phyloP scores from a whole-genome alignment of 2,113 vertebrate species.

The Cavia aperea region DNA sequence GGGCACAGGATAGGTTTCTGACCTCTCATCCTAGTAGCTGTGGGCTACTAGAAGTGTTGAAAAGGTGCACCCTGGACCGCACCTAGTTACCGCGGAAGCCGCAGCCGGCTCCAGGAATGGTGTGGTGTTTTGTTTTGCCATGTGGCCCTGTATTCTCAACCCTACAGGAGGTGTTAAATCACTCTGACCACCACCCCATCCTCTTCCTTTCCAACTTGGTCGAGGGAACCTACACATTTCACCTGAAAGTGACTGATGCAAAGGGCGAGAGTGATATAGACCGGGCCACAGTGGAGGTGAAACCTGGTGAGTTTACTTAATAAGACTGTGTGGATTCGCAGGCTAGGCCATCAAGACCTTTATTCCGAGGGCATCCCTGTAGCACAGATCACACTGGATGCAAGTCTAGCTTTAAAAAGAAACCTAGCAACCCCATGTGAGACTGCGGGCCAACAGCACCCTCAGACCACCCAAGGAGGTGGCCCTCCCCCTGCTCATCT shows the following conservation, averaged over 20 bases:
- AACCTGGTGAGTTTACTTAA: conserved; percentile 80
- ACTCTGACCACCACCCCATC: conserved; percentile 91
- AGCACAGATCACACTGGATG: neutral
- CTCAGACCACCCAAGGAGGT: neutral
- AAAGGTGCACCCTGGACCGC: neutral
- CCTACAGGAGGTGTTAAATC: conserved; percentile 91
- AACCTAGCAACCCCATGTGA: neutral
- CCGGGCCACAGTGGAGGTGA: conserved; percentile 88
- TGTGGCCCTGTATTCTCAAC: neutral
- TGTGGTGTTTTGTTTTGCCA: conserved; percentile 12
- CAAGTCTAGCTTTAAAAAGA: neutral
- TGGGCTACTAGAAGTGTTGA: neutral
- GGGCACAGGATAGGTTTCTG: neutral
- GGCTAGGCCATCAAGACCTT: neutral
- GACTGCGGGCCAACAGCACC: neutral
- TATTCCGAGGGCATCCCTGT: neutral
- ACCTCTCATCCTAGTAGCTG: neutral
- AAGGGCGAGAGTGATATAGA: conserved; percentile 90
- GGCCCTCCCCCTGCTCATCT: neutral
- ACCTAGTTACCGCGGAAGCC: neutral
- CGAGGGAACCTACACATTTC: conserved; percentile 92
- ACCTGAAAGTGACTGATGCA: conserved; percentile 90
- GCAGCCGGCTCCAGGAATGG: neutral
- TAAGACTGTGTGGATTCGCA: neutral
- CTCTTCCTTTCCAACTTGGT: conserved; percentile 95